Conservation (phyloP, 1,140 invertebrate genomes). For the Tachypleus tridentatus region DNA sequence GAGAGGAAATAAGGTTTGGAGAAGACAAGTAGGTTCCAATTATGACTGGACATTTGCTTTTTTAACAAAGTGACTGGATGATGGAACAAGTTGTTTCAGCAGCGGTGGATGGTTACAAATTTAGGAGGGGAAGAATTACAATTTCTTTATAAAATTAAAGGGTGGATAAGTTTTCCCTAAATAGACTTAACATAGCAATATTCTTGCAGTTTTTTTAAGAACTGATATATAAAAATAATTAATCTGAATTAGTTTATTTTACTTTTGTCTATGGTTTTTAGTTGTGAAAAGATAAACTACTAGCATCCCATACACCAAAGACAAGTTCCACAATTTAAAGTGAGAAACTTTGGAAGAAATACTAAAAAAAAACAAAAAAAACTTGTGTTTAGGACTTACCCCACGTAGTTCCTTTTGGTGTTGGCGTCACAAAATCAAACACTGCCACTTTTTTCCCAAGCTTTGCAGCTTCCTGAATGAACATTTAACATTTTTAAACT, state of each 20-base stretch:
- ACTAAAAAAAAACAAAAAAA: neutral
- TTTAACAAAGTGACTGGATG: too few species aligned
- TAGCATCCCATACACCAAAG: neutral
- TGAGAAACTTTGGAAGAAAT: neutral
- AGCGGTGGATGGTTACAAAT: too few species aligned
- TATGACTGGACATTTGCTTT: too few species aligned
- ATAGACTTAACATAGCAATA: neutral
- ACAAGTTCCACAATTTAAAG: neutral
- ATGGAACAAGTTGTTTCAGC: too few species aligned
- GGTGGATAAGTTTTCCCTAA: too few species aligned
- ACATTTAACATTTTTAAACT: too few species aligned
- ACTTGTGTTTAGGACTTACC: constrained; percentile 29
- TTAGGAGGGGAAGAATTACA: too few species aligned
- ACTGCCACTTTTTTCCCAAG: constrained; percentile 84
- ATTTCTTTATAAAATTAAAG: too few species aligned
- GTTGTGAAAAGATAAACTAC: neutral
- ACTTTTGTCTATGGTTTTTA: neutral
- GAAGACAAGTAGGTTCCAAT: too few species aligned
- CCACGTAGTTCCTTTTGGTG: constrained; percentile 71
- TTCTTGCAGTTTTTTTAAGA: neutral
- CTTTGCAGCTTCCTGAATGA: constrained; percentile 45
- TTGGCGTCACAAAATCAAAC: constrained; percentile 81
- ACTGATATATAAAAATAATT: neutral
- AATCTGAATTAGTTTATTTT: neutral
- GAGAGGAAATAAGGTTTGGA: too few species aligned